Base-by-base conservation (phyloP, 2,113 vertebrate genomes). In the Corvus hawaiiensis region DNA sequence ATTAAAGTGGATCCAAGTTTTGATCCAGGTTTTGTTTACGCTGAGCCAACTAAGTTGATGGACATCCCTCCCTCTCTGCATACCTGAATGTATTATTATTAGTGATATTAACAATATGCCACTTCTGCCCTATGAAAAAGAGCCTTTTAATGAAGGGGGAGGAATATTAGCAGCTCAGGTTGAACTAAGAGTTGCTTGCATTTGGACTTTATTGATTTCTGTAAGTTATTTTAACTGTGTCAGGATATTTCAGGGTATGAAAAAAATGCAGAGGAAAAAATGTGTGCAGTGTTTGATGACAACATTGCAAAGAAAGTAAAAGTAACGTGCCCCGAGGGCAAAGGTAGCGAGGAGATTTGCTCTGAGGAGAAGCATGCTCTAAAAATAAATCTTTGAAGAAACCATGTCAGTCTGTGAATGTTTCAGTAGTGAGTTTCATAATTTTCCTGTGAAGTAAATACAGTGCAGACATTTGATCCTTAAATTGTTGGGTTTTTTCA, bases 1-100 rank as follows among this genome's bases (percentile, higher is more conserved):
- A 97, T 94, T 98, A 97, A 98, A 98, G 97, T 93, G 80, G 96
- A 98, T 97, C 97, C 91, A 79, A 95, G 97, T 98, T 97, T 98
- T 97, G 97, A 98, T 97, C 97, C 91, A 77, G 94, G 95, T 95
- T 98, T 98, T 97, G 98, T 98, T 96, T 97, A 79, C 52, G 18
- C 35, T 64, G 63, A 89, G 44, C 85, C 87, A 92, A 20, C 78
- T 61, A 33, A 84, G 44, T 48, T 91, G 90, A 79, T 74, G 90
- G 95, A 90, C 93, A 79, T 93, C 89, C 52, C 67, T 96, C 68
- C 72, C 84, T 92, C 86, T 96, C 59, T 56, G 55, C 16, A 11
- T 80, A 81, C 80, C 86, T 44, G 43, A 75, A 33, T 3, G 5
- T 71, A 10, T 28, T 28, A 62, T 77, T 87, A 62, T 56, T 85